phyloP scores from a whole-genome alignment of 2,888 invertebrate species.

The Eubasilissa splendida region DNA sequence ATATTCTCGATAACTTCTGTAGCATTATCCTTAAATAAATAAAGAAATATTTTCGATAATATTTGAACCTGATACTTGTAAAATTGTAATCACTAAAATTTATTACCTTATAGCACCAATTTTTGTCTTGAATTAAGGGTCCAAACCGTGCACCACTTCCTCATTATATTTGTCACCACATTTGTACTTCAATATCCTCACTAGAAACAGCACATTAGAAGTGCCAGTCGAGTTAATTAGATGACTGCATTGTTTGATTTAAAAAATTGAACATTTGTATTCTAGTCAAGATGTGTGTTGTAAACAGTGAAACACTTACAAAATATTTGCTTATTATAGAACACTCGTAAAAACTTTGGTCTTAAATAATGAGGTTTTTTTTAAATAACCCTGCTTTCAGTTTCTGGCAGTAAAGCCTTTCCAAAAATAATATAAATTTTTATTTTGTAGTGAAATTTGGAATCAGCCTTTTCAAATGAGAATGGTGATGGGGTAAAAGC shows the following conservation, averaged over 20 bases:
- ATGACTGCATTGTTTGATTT: background rate
- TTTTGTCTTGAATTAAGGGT: slow-evolving; percentile 59
- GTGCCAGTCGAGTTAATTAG: background rate
- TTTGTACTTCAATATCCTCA: slow-evolving; percentile 11
- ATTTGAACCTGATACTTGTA: slow-evolving; percentile 57
- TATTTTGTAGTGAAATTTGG: too few relatives aligned
- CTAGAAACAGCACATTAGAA: slow-evolving; percentile 11
- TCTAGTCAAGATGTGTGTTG: too few relatives aligned
- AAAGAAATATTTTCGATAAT: slow-evolving; percentile 58
- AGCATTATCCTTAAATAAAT: slow-evolving; percentile 47
- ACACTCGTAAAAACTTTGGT: too few relatives aligned
- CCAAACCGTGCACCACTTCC: slow-evolving; percentile 56
- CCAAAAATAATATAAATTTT: too few relatives aligned
- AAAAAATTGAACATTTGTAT: background rate
- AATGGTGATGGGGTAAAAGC: too few relatives aligned
- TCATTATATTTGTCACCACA: slow-evolving; percentile 15
- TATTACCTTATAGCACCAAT: slow-evolving; percentile 58
- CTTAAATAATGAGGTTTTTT: too few relatives aligned
- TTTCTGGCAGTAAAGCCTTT: too few relatives aligned
- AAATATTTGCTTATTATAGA: background rate
- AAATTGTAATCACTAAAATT: slow-evolving; percentile 57
- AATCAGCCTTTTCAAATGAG: too few relatives aligned
- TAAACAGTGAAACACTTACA: background rate
- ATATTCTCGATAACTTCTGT: slow-evolving; percentile 40
- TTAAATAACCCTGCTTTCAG: too few relatives aligned